Conservation (phyloP, 2,888 invertebrate species). For the Chloromyia formosa region DNA sequence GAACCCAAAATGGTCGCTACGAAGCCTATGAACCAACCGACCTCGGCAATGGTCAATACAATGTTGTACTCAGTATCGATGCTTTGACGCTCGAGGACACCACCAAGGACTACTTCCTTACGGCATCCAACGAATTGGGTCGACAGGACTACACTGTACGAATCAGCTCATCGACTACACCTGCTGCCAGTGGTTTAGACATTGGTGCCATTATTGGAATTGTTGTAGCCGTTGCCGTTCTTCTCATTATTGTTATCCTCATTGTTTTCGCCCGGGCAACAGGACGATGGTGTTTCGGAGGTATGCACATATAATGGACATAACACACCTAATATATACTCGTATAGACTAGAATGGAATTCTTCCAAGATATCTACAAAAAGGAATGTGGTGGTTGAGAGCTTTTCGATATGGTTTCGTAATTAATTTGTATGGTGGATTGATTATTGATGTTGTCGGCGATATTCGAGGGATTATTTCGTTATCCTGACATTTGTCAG, state of each 20-base stretch:
- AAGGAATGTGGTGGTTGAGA: no score
- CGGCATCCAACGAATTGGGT: constrained; percentile 76
- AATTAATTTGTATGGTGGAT: no score
- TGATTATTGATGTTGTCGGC: no score
- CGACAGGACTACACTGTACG: constrained; percentile 71
- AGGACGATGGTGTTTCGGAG: constrained; percentile 87
- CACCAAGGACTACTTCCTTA: constrained; percentile 74
- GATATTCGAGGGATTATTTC: neutral
- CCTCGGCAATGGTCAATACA: constrained; percentile 72
- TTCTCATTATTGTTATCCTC: constrained; percentile 75
- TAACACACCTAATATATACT: no score
- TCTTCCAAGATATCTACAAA: no score
- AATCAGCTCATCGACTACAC: constrained; percentile 75
- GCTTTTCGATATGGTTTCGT: no score
- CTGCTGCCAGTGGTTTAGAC: constrained; percentile 74
- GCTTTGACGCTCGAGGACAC: constrained; percentile 79
- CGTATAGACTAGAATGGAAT: no score
- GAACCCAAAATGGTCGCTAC: constrained; percentile 60
- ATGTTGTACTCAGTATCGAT: constrained; percentile 72
- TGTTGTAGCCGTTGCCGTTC: constrained; percentile 72
- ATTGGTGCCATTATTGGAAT: constrained; percentile 82
- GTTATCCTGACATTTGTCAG: neutral
- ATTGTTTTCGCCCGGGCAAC: constrained; percentile 78
- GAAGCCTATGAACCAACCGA: constrained; percentile 59
- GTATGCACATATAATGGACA: constrained; percentile 67